Percentiles rank a stretch among this genome's conserved stretches.
These are phyloP conservation scores for Zosterops hypoxanthus DNA, from an alignment of 2,113 vertebrate species.

Conservation along the genomic window DNA sequence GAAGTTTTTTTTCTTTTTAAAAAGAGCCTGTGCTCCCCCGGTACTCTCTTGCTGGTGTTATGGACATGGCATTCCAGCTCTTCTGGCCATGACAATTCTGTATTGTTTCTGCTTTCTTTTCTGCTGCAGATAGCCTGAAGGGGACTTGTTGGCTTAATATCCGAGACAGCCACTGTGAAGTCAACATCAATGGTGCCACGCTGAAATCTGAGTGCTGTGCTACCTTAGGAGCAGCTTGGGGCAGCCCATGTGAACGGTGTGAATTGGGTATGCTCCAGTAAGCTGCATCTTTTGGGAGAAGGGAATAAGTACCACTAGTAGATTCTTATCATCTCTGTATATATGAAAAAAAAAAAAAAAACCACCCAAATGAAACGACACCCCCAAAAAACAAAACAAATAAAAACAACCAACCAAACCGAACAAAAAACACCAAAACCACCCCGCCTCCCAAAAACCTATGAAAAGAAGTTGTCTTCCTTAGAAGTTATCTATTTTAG, in stretches of 20 bases:
- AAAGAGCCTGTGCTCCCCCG: neutral
- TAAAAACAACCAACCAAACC: neutral
- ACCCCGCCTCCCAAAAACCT: rapidly evolving
- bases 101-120: neutral
- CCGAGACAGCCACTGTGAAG: slow-evolving; percentile 78
- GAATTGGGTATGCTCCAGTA: slow-evolving; percentile 68
- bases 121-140: slow-evolving; percentile 76
- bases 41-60: neutral
- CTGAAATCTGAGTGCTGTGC: slow-evolving; percentile 83
- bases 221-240: slow-evolving; percentile 81
- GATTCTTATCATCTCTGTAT: neutral
- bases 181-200: slow-evolving; percentile 81
- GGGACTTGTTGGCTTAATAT: slow-evolving; percentile 82
- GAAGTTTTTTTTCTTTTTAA: neutral
- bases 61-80: neutral
- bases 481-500: neutral
- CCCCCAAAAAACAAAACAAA: too few relatives aligned
- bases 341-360: neutral
- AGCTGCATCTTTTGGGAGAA: neutral
- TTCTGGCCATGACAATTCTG: neutral
- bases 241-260: slow-evolving; percentile 81
- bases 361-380: neutral
- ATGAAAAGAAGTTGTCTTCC: neutral
- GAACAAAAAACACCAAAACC: neutral
- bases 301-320: neutral